Evolutionary conservation across 2,888 invertebrate genomes (phyloP).

Genomic region (Oxytorus armatus): DNA sequence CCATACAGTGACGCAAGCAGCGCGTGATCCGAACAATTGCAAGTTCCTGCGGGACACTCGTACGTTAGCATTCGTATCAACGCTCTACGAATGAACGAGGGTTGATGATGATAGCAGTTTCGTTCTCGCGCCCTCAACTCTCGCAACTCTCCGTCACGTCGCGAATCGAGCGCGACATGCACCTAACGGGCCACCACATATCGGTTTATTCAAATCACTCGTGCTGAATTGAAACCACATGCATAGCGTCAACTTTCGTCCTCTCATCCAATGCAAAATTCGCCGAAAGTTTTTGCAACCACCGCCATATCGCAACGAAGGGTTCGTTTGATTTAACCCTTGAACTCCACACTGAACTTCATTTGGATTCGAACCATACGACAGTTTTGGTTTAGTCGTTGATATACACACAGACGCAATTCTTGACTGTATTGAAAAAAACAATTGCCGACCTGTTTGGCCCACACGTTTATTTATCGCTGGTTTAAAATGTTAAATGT

Average conservation of each 20-base stretch:
- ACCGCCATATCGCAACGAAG: too few species aligned
- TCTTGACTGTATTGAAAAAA: too few species aligned
- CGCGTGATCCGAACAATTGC: constrained; percentile 46
- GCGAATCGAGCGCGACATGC: not conserved
- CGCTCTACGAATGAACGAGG: constrained; percentile 24
- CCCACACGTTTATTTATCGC: too few species aligned
- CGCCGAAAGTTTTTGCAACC: not conserved
- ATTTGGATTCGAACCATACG: too few species aligned
- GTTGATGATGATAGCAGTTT: constrained; percentile 6
- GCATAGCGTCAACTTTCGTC: not conserved
- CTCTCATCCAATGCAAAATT: constrained; percentile 3
- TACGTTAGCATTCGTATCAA: constrained; percentile 31
- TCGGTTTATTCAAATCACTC: constrained; percentile 16
- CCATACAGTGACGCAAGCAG: constrained; percentile 11
- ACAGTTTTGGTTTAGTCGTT: too few species aligned
- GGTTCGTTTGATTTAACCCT: not conserved
- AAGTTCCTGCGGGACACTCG: constrained; percentile 41
- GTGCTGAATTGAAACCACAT: constrained; percentile 5
- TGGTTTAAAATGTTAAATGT: too few species aligned
- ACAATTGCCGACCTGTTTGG: too few species aligned
- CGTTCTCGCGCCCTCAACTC: constrained; percentile 3
- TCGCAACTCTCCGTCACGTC: constrained; percentile 4
- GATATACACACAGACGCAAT: too few species aligned
- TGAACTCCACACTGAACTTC: too few species aligned
- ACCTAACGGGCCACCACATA: not conserved